Percentiles rank a stretch among this genome's conserved stretches.
Evolutionary conservation across 1,140 invertebrate genomes (phyloP).

Genomic region (Drosophila athabasca): DNA sequence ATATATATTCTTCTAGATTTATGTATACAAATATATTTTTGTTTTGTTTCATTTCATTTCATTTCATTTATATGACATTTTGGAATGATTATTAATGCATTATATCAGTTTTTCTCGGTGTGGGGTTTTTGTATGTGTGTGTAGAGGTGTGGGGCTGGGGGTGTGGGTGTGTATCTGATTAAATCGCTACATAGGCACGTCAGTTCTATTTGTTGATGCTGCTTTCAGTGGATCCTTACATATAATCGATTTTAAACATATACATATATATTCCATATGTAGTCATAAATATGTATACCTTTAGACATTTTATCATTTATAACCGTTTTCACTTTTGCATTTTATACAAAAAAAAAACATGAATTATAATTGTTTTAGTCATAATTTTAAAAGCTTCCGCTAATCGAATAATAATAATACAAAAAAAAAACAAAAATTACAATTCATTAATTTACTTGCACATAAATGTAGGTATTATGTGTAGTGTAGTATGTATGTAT

Average conservation of each 20-base stretch:
- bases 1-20: slow-evolving; percentile 46
- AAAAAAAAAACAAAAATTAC: slow-evolving; percentile 18
- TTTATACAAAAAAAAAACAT: slow-evolving; percentile 46
- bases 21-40: slow-evolving; percentile 54
- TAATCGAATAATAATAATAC: slow-evolving; percentile 35
- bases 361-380: not conserved
- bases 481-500: slow-evolving; percentile 16
- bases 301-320: not conserved
- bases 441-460: slow-evolving; percentile 13
- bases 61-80: slow-evolving; percentile 64
- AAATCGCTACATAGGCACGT: slow-evolving; percentile 79
- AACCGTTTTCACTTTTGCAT: slow-evolving; percentile 38
- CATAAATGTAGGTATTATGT: slow-evolving; percentile 30
- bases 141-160: slow-evolving; percentile 18
- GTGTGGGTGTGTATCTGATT: slow-evolving; percentile 54
- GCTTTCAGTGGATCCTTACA: slow-evolving; percentile 55
- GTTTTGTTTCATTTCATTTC: slow-evolving; percentile 36
- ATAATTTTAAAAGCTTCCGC: slow-evolving; percentile 24
- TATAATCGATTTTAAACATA: slow-evolving; percentile 33
- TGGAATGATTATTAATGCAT: slow-evolving; percentile 76
- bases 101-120: slow-evolving; percentile 55
- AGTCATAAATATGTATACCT: slow-evolving; percentile 3
- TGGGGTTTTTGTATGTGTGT: slow-evolving; percentile 22
- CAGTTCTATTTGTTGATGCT: slow-evolving; percentile 75
- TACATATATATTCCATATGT: slow-evolving; percentile 9